phyloP scores from a whole-genome alignment of 1,140 invertebrate genomes.

The Octopus sinensis region DNA sequence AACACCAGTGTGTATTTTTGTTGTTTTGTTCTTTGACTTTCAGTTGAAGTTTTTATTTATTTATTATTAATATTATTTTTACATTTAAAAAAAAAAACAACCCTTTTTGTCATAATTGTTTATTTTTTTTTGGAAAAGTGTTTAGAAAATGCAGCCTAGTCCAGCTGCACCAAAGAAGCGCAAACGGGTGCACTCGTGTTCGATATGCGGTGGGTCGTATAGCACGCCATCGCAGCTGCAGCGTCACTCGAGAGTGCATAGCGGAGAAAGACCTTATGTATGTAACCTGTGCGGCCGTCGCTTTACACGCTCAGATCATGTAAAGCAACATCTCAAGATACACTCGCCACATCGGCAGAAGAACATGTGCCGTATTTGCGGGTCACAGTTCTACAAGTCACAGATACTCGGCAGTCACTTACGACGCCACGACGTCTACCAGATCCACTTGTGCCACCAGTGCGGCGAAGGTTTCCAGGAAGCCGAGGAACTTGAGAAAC shows the following conservation, averaged over 20 bases:
- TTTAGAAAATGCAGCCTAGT: neutral
- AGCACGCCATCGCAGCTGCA: slow-evolving; percentile 86
- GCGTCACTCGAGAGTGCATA: slow-evolving; percentile 77
- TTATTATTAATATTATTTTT: too few species aligned
- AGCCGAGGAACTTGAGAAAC: slow-evolving; percentile 5
- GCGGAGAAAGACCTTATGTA: slow-evolving; percentile 86
- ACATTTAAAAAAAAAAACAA: neutral
- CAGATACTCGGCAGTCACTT: slow-evolving; percentile 1
- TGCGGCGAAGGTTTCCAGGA: slow-evolving; percentile 12
- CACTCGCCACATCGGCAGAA: slow-evolving; percentile 16
- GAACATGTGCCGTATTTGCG: slow-evolving; percentile 14
- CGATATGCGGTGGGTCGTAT: slow-evolving; percentile 80
- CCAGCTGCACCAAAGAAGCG: neutral
- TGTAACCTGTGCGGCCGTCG: slow-evolving; percentile 76
- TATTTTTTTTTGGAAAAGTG: neutral
- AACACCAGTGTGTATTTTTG: too few species aligned
- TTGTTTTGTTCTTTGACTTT: too few species aligned
- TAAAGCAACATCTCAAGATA: slow-evolving; percentile 22
- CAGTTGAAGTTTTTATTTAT: too few species aligned
- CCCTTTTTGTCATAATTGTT: neutral
- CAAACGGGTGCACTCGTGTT: slow-evolving; percentile 74
- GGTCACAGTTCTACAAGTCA: slow-evolving; percentile 1
- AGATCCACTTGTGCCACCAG: neutral
- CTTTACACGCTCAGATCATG: slow-evolving; percentile 75
- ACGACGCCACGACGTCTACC: neutral